These are phyloP conservation scores for Oncopodura yosiiana DNA, from an alignment of 1,140 invertebrate genomes.

Conservation along the genomic window DNA sequence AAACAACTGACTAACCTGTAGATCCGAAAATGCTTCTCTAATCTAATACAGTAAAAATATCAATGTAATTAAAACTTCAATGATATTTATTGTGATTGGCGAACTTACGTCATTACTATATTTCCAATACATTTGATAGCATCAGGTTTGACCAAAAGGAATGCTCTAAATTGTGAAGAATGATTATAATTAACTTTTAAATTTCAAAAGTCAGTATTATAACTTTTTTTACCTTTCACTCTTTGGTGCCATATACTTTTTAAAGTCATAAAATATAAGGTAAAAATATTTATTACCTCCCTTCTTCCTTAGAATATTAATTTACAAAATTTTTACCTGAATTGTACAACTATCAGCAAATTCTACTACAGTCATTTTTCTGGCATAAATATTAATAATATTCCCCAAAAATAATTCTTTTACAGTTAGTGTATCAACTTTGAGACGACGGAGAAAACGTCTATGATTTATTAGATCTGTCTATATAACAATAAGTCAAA, in stretches of 20 bases:
- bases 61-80: too few relatives aligned
- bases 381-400: conserved; percentile 62
- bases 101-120: too few relatives aligned
- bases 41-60: too few relatives aligned
- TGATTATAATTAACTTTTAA: too few relatives aligned
- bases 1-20: too few relatives aligned
- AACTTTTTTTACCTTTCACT: conserved; percentile 29
- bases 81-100: too few relatives aligned
- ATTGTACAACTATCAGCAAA: conserved; percentile 56
- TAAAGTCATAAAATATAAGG: too few relatives aligned
- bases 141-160: conserved; percentile 63
- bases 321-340: neutral
- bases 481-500: conserved; percentile 43
- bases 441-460: conserved; percentile 62
- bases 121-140: conserved; percentile 58
- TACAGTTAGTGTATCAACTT: conserved; percentile 54
- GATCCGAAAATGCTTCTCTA: too few relatives aligned
- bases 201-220: too few relatives aligned
- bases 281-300: too few relatives aligned
- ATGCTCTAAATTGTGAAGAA: conserved; percentile 49
- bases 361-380: conserved; percentile 64
- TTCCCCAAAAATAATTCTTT: conserved; percentile 67
- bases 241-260: conserved; percentile 29
- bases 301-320: neutral
- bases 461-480: conserved; percentile 64